Evolutionary conservation across 2,888 invertebrate genomes (phyloP), one percentile per base, ranked within the genome.

Genomic region (Meloe dianella): DNA sequence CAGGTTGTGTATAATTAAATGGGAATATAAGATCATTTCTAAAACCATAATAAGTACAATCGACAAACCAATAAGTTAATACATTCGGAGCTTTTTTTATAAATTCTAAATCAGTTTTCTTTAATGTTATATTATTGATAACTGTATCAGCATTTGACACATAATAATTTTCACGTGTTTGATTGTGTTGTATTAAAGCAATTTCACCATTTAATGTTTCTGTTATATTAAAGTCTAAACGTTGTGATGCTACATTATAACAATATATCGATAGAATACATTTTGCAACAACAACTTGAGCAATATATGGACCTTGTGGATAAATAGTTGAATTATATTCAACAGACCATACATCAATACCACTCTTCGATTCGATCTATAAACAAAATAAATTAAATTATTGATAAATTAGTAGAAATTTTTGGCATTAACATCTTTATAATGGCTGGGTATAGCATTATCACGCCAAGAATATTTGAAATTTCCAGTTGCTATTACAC

Each of bases 21-120:
- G 85, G 82, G 70, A 91, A 88, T 10, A 85, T 83, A 56, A 89
- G 87, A 76, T 90, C 88, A 62, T 85, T 84, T 0, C 90, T 89
- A 69, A 88, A 84, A 41, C 91, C 92, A 61, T 90, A 85, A 76
- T 90, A 90, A 61, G 86, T 83, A 78, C 94, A 94, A 81, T 94
- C 92, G 68, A 92, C 86, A 77, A 93, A 94, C 94, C 94, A 94
- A 80, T 89, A 92, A 0, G 91, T 90, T 29, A 87, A 81, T 14
- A 92, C 84, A 9, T 81, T 84, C 5, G 88, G 87, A 2, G 89
- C 87, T 64, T 85, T 83, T 29, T 78, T 79, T 24, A 94, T 80
- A 80, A 86, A 92, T 61, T 86, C 82, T 38, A 85, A 76, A 80
- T 94, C 94, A 20, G 88, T 85, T 27, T 87, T 81, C 2, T 87